Percentiles rank a stretch among this genome's conserved stretches.
Conservation (phyloP, 2,113 vertebrate species). For the Atractosteus spatula region DNA sequence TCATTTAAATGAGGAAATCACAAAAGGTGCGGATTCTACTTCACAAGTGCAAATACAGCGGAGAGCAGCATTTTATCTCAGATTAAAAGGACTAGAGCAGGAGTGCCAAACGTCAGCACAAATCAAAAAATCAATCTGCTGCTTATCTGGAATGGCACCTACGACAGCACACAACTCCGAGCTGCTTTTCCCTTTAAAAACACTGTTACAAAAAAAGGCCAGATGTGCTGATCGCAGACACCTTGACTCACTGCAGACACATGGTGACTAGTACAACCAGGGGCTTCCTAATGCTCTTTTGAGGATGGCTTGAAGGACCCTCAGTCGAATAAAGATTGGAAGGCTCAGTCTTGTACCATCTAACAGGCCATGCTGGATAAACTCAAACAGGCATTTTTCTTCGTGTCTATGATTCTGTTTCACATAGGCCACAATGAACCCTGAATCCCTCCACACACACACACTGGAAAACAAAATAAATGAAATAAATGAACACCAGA, state of each 20-base stretch:
- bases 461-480: too few species aligned
- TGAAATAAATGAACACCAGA: too few species aligned
- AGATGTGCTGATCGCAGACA: background rate
- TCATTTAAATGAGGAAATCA: constrained; percentile 39
- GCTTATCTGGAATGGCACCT: constrained; percentile 36
- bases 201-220: background rate
- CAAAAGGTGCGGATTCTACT: constrained; percentile 18
- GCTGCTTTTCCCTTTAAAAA: constrained; percentile 10
- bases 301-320: too few species aligned
- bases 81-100: constrained; percentile 31
- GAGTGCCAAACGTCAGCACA: constrained; percentile 25
- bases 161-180: constrained; percentile 3
- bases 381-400: too few species aligned
- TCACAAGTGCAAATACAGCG: constrained; percentile 24
- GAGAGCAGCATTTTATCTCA: constrained; percentile 29
- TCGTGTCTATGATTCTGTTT: too few species aligned
- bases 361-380: too few species aligned
- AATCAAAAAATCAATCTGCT: constrained; percentile 47
- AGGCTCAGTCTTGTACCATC: too few species aligned
- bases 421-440: too few species aligned
- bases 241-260: background rate
- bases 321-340: too few species aligned
- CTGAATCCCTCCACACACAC: too few species aligned
- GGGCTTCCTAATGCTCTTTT: too few species aligned
- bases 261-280: too few species aligned